Evolutionary conservation across 2,113 vertebrate species (phyloP).

Genomic region (Phrynosoma blainvillii): DNA sequence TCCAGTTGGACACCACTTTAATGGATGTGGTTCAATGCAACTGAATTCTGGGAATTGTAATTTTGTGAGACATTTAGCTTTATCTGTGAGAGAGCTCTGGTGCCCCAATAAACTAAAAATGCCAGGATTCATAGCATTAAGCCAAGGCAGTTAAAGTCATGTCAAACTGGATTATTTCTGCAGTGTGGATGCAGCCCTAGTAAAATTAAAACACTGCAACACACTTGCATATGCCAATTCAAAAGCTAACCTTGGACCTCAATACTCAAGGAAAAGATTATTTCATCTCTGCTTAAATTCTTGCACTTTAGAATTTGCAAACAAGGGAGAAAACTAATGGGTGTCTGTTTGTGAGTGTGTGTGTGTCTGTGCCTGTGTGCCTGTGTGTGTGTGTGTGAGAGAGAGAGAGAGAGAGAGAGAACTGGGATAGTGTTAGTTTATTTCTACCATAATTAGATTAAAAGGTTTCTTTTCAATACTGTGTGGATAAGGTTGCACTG

Average conservation of each 20-base stretch:
- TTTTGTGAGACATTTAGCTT: too few relatives aligned
- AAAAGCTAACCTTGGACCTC: slow-evolving; percentile 61
- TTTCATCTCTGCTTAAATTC: slow-evolving; percentile 66
- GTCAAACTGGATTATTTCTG: too few relatives aligned
- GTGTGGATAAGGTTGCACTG: slow-evolving; percentile 70
- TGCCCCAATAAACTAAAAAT: too few relatives aligned
- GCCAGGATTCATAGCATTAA: too few relatives aligned
- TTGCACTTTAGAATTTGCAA: slow-evolving; percentile 67
- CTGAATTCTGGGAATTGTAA: too few relatives aligned
- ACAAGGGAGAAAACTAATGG: slow-evolving; percentile 16
- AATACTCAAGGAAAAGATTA: slow-evolving; percentile 73
- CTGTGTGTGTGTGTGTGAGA: slow-evolving; percentile 38
- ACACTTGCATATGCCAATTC: neutral
- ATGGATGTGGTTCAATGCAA: too few relatives aligned
- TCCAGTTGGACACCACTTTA: too few relatives aligned
- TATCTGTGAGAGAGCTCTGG: too few relatives aligned
- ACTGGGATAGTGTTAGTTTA: slow-evolving; percentile 60
- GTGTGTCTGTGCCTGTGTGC: slow-evolving; percentile 10
- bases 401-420: too few relatives aligned
- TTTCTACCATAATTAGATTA: slow-evolving; percentile 81
- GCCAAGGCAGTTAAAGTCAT: too few relatives aligned
- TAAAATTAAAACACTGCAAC: too few relatives aligned
- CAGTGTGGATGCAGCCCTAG: too few relatives aligned
- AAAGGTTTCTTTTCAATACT: slow-evolving; percentile 62
- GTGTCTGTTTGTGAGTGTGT: slow-evolving; percentile 30